A percentile compares a stretch with the other conserved stretches of the same genome.
phyloP scores from a whole-genome alignment of 2,113 vertebrate species.

The Poeciliopsis occidentalis region DNA sequence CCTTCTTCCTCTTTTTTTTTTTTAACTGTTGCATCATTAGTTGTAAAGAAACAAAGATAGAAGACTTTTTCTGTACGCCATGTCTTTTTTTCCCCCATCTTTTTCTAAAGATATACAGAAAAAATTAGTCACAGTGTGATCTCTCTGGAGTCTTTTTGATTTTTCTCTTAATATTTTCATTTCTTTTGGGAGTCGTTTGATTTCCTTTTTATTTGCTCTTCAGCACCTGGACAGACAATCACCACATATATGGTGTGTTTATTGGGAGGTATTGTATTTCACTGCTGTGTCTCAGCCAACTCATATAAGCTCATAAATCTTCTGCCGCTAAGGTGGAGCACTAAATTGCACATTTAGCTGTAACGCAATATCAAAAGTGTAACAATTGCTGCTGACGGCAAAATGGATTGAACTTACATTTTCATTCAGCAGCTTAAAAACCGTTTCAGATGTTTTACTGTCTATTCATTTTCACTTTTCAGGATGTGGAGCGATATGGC shows the following conservation, averaged over 20 bases:
- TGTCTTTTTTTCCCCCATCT: too few relatives aligned
- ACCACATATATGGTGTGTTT: constrained; percentile 31
- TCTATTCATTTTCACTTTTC: neutral
- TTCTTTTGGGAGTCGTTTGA: neutral
- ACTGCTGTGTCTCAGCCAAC: neutral
- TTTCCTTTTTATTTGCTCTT: constrained; percentile 10
- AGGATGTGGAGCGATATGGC: neutral
- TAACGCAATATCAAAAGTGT: neutral
- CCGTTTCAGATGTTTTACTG: neutral
- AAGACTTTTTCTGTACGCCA: neutral
- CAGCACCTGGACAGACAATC: constrained; percentile 15
- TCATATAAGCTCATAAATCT: constrained; percentile 41
- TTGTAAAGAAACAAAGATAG: too few relatives aligned
- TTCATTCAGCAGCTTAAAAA: neutral
- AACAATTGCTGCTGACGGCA: neutral
- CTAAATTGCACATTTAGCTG: neutral
- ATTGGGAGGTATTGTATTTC: constrained; percentile 45
- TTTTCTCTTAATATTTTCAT: neutral
- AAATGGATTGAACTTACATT: too few relatives aligned
- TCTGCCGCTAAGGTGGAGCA: constrained; percentile 1
- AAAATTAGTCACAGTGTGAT: too few relatives aligned
- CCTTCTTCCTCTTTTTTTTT: neutral
- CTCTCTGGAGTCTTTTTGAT: neutral
- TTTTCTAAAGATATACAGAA: neutral
- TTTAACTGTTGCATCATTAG: neutral